Base-by-base conservation (phyloP, 1,140 invertebrate species). In the Ceratina australensis region DNA sequence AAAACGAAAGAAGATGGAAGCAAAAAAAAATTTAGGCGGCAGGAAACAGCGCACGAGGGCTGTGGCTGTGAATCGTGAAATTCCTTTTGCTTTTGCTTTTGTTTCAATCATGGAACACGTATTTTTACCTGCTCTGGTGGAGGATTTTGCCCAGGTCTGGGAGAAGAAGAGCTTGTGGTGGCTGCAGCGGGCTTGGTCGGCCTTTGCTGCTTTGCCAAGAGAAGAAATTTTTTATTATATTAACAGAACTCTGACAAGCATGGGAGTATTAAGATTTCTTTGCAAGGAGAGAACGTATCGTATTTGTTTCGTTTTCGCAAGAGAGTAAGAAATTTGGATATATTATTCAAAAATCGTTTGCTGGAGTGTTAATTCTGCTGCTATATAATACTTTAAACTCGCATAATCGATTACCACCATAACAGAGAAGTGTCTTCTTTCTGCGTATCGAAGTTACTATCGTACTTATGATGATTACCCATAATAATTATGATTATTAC, bases 111-210 rank as follows among this genome's bases (percentile, higher is more conserved):
- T 59, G 86, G 78, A 87, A 88, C 85, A 89, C 86, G 81, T 89
- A 81, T 90, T 94, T 90, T 94, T 94, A 94, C 93, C 93, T 94
- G 94, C 91, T 94, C 94, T 86, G 92, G 89, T 87, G 93, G 92
- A 92, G 93, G 91, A 88, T 93, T 91, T 90, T 93, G 93, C 89
- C 93, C 93, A 86, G 92, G 89, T 92, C 92, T 91, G 90, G 91
- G 93, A 89, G 91, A 90, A 90, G 92, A 92, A 89, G 91, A 91
- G 89, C 93, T 92, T 90, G 92, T 90, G 88, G 90, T 92, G 89
- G 92, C 89, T 88, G 91, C 91, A 92, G 93, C 93, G 87, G 93
- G 93, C 91, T 94, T 94, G 87, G 92, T 90, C 84, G 93, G 90
- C 93, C 93, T 93, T 90, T 93, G 92, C 92, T 93, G 92, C 91